phyloP scores from a whole-genome alignment of 2,797 vertebrate genomes.

The Hafferia zeledoni region DNA sequence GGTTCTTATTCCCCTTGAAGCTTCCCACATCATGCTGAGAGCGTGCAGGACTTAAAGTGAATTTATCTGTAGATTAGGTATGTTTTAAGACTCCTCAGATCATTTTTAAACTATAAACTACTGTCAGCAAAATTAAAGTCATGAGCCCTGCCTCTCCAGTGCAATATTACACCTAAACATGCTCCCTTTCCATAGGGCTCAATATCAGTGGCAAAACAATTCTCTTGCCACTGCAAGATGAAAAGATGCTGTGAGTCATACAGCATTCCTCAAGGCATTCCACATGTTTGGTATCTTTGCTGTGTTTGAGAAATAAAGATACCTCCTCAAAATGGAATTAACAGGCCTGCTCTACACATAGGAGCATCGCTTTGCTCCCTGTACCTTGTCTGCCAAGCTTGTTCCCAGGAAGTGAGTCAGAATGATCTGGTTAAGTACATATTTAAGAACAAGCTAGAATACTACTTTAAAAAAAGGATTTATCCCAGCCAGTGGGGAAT shows the following conservation, averaged over 20 bases:
- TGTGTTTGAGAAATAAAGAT: background rate
- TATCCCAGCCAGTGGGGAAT: background rate
- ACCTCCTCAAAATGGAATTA: background rate
- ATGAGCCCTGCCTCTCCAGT: background rate
- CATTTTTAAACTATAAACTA: background rate
- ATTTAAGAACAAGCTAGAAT: background rate
- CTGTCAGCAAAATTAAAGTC: background rate
- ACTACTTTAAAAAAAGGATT: background rate
- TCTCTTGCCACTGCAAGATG: background rate
- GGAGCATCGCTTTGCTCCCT: background rate
- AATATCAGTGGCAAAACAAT: background rate
- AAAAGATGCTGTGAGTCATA: background rate
- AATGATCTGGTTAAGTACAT: background rate
- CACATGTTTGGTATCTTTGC: background rate
- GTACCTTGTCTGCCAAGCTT: background rate
- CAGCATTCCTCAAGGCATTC: background rate
- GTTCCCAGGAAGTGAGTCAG: background rate
- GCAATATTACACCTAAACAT: rapidly evolving
- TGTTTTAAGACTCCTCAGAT: background rate
- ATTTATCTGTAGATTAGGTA: background rate
- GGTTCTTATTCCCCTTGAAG: background rate
- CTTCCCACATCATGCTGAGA: background rate
- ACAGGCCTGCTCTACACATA: background rate
- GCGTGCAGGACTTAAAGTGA: background rate
- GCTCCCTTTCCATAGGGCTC: rapidly evolving